Evolutionary conservation across 2,888 invertebrate genomes (phyloP).

Genomic region (Temnothorax ravouxi): DNA sequence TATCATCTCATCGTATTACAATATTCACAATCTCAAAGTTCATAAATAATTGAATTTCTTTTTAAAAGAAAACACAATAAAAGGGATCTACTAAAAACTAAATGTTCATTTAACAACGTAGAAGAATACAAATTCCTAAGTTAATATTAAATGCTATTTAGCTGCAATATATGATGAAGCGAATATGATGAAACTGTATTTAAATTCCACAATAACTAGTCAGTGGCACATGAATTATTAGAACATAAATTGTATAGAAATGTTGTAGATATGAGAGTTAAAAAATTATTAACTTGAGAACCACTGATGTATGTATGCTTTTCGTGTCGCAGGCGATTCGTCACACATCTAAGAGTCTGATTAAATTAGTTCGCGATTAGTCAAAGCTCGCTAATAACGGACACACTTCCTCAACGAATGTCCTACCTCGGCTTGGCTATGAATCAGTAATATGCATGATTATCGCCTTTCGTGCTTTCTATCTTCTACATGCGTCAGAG

Average conservation of each 20-base stretch:
- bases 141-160: slow-evolving; percentile 1
- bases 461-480: slow-evolving; percentile 29
- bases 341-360: slow-evolving; percentile 30
- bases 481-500: slow-evolving; percentile 29
- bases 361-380: slow-evolving; percentile 62
- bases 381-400: slow-evolving; percentile 46
- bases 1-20: not conserved
- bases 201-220: not conserved
- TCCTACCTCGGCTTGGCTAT: slow-evolving; percentile 14
- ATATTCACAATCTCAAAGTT: not conserved
- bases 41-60: not conserved
- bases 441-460: slow-evolving; percentile 59
- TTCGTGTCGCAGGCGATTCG: slow-evolving; percentile 54
- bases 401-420: slow-evolving; percentile 4
- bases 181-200: not conserved
- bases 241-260: slow-evolving; percentile 20
- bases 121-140: not conserved
- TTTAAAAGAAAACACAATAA: not conserved
- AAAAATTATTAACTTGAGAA: slow-evolving; percentile 13
- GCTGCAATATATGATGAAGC: not conserved
- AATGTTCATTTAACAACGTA: not conserved
- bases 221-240: slow-evolving; percentile 12
- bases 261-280: not conserved
- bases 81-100: not conserved
- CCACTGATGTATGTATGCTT: slow-evolving; percentile 21